A percentile compares a stretch with the other conserved stretches of the same genome.
phyloP scores from a whole-genome alignment of 2,888 invertebrate genomes.

The Stegophylla sp. region DNA sequence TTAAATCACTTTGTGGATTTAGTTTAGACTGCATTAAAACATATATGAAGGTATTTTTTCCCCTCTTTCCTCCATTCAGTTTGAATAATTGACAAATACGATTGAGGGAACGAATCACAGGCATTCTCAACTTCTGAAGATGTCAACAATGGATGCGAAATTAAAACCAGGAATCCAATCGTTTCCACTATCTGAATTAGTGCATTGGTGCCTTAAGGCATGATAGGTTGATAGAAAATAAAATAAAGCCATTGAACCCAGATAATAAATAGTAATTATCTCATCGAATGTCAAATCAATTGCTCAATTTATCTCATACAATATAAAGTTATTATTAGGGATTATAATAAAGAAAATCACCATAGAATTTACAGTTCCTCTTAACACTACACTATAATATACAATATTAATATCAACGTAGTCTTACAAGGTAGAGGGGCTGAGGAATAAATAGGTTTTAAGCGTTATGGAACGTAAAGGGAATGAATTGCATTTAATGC shows the following conservation, averaged over 20 bases:
- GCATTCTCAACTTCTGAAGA: not conserved
- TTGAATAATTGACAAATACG: constrained; percentile 13
- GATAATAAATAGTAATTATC: constrained; percentile 29
- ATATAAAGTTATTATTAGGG: not conserved
- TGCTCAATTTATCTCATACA: not conserved
- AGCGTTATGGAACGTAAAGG: too few relatives aligned
- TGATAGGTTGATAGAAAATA: not conserved
- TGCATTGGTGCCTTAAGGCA: not conserved
- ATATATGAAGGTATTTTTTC: not conserved
- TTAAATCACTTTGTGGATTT: not conserved
- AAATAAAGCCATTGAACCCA: constrained; percentile 2
- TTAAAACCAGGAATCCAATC: constrained; percentile 25
- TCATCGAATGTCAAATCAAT: constrained; percentile 1
- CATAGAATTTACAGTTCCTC: not conserved
- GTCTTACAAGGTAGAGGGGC: too few relatives aligned
- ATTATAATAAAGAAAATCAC: not conserved
- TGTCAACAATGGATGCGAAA: constrained; percentile 35
- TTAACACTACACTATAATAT: not conserved
- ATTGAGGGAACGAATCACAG: constrained; percentile 39
- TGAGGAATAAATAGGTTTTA: too few relatives aligned
- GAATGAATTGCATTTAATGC: too few relatives aligned
- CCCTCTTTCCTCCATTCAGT: not conserved
- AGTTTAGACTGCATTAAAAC: not conserved
- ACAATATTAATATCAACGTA: not conserved
- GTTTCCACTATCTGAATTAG: constrained; percentile 26